Conservation (phyloP, 1,140 invertebrate species). For the Pogonus chalceus region DNA sequence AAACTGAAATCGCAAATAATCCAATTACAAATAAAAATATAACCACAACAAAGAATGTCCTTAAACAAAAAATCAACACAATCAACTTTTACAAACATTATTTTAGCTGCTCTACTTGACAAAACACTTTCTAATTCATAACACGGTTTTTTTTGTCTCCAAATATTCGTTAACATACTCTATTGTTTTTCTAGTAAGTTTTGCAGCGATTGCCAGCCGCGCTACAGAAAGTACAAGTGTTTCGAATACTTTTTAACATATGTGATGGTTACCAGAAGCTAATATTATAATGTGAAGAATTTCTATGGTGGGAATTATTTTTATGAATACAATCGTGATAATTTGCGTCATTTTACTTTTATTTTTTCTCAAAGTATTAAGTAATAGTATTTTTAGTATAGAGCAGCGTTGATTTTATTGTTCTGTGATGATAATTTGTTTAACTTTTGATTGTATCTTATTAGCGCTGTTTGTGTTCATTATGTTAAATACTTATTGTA, state of each 20-base stretch:
- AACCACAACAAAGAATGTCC: not conserved
- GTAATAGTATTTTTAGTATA: too few relatives aligned
- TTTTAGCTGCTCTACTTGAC: not conserved
- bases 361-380: not conserved
- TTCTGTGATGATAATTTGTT: too few relatives aligned
- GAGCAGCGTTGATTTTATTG: too few relatives aligned
- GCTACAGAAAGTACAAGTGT: not conserved
- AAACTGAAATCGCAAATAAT: not conserved
- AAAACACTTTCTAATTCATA: not conserved
- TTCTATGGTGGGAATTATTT: not conserved
- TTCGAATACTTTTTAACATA: not conserved
- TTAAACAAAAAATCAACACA: not conserved
- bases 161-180: not conserved
- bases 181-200: too few relatives aligned
- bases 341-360: not conserved
- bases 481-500: too few relatives aligned
- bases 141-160: not conserved
- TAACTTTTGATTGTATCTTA: too few relatives aligned
- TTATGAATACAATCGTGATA: not conserved
- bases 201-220: not conserved
- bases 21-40: not conserved
- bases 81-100: not conserved
- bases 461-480: too few relatives aligned
- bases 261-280: too few relatives aligned
- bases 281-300: too few relatives aligned